phyloP scores from a whole-genome alignment of 1,140 invertebrate genomes.

The Nomia melanderi region DNA sequence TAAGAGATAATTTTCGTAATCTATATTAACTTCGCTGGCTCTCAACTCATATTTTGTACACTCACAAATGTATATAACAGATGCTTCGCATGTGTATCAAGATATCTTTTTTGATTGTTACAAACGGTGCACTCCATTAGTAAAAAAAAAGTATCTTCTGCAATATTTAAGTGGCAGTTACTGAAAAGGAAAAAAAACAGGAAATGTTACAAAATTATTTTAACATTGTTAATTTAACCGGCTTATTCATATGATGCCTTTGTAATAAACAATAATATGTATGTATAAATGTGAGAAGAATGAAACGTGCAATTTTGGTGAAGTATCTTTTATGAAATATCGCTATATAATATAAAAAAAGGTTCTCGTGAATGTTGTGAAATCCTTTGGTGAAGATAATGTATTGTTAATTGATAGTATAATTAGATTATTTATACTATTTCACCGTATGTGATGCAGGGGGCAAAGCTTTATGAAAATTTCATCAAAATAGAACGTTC shows the following conservation, averaged over 20 bases:
- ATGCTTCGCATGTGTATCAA: slow-evolving; percentile 59
- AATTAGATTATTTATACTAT: slow-evolving; percentile 57
- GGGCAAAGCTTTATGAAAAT: slow-evolving; percentile 54
- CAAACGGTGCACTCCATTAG: slow-evolving; percentile 52
- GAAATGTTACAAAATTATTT: slow-evolving; percentile 63
- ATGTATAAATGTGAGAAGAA: slow-evolving; percentile 65
- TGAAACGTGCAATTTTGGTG: slow-evolving; percentile 66
- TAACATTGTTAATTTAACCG: slow-evolving; percentile 67
- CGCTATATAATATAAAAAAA: slow-evolving; percentile 47
- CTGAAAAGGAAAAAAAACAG: slow-evolving; percentile 18
- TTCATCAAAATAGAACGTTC: slow-evolving; percentile 63
- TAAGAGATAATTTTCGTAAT: slow-evolving; percentile 63
- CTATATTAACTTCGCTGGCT: slow-evolving; percentile 62
- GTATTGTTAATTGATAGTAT: slow-evolving; percentile 53
- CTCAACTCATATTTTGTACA: slow-evolving; percentile 65
- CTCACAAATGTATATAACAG: slow-evolving; percentile 64
- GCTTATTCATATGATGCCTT: slow-evolving; percentile 68
- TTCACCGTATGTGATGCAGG: slow-evolving; percentile 38
- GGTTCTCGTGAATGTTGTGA: slow-evolving; percentile 43
- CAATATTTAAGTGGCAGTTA: slow-evolving; percentile 62
- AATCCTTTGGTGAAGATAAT: slow-evolving; percentile 35
- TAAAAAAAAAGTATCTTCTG: slow-evolving; percentile 44
- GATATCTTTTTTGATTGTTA: slow-evolving; percentile 59
- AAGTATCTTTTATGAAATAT: slow-evolving; percentile 61
- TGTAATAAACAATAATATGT: slow-evolving; percentile 66